Percentiles rank a stretch among this genome's conserved stretches.
These are phyloP conservation scores for Hoplias malabaricus DNA, from an alignment of 2,113 vertebrate species.

Conservation along the genomic window DNA sequence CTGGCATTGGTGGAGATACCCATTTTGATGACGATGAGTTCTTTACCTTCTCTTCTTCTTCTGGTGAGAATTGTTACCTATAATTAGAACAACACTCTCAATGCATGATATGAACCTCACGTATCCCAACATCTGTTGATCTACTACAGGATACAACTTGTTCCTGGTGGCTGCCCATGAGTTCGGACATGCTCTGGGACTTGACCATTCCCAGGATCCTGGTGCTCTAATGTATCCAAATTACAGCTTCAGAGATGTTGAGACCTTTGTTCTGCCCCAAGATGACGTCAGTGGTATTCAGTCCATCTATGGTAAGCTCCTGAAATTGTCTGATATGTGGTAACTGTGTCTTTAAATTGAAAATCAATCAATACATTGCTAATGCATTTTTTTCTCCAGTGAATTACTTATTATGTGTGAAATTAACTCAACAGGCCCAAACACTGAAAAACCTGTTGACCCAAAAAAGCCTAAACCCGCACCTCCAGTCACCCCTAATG, in stretches of 20 bases:
- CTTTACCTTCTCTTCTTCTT: conserved; percentile 63
- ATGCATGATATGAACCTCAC: not conserved
- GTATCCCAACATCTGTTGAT: not conserved
- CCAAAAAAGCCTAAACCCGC: conserved; percentile 58
- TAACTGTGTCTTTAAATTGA: too few species aligned
- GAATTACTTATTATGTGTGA: not conserved
- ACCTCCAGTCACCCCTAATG: conserved; percentile 73
- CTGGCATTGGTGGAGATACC: conserved; percentile 79
- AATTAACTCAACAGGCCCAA: conserved; percentile 52
- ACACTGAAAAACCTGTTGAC: conserved; percentile 29
- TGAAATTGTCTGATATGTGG: not conserved
- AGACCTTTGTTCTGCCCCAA: conserved; percentile 75
- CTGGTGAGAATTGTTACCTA: conserved; percentile 51
- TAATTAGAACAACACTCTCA: not conserved
- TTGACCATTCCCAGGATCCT: conserved; percentile 83
- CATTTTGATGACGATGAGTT: conserved; percentile 90
- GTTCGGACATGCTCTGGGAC: conserved; percentile 90
- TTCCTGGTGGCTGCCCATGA: conserved; percentile 93
- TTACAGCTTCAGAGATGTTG: conserved; percentile 77
- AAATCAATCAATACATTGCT: too few species aligned
- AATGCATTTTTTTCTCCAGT: not conserved
- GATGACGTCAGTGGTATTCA: conserved; percentile 92
- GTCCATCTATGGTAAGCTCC: conserved; percentile 84
- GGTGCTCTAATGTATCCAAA: conserved; percentile 88
- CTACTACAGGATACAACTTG: conserved; percentile 78